Evolutionary conservation across 2,113 vertebrate species (phyloP).

Genomic region (Apus apus): DNA sequence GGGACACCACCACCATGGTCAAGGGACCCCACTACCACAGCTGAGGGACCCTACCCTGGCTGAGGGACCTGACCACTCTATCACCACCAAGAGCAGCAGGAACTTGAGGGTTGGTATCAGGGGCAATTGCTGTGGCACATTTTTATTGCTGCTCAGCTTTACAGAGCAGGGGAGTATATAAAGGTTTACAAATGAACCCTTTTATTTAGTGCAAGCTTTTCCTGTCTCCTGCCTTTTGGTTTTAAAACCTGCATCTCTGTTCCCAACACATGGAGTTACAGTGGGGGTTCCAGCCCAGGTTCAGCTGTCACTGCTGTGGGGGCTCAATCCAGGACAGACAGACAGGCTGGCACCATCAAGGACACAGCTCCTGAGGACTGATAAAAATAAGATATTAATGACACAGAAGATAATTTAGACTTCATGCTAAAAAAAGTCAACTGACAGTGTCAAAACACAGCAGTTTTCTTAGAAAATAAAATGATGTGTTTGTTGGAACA

Average conservation of each 20-base stretch:
- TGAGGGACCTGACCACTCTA: neutral
- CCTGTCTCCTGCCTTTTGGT: neutral
- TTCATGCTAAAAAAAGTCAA: neutral
- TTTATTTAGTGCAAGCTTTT: neutral
- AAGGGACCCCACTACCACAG: no score
- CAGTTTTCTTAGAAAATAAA: neutral
- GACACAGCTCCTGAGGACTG: neutral
- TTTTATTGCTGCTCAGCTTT: neutral
- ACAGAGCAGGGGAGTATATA: neutral
- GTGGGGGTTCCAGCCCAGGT: no score
- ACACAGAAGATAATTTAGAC: neutral
- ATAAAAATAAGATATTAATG: neutral
- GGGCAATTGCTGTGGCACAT: neutral
- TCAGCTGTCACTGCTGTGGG: neutral
- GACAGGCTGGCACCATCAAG: neutral
- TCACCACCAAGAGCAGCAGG: neutral
- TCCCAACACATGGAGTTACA: neutral
- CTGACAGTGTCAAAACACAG: neutral
- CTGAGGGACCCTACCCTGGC: no score
- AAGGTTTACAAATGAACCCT: neutral
- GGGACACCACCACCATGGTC: no score
- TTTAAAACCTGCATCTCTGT: neutral
- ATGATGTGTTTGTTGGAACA: neutral
- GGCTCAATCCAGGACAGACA: neutral
- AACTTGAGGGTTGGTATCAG: neutral